Base-by-base conservation (phyloP, 2,888 invertebrate genomes). In the Leptinotarsa rubiginosa region DNA sequence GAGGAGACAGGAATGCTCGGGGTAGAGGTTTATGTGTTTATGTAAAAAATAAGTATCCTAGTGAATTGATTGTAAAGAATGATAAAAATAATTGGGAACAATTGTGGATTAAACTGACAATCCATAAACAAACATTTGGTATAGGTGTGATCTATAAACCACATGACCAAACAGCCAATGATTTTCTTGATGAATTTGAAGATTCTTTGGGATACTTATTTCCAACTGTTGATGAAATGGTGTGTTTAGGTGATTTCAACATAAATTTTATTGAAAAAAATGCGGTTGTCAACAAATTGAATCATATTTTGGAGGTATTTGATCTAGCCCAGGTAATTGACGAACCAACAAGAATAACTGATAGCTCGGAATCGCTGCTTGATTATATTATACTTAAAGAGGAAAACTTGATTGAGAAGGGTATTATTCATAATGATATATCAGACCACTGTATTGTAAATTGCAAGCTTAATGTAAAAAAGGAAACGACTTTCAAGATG, bases 101-200 rank as follows among this genome's bases (percentile, higher is more conserved):
- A 54, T 54, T 54, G 20, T 54, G 54, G 20, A 54, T 54, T 54
- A 54, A 67, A 67, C 50, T 67, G 20, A 47, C 20, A 50, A 20
- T 67, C 4, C 18, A 50, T 67, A 67, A 67, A 67, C 49, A 50
- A 50, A 22, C 18, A 67, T 50, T 25, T 50, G 67, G 22, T 18
- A 22, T 67, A 20, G 52, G 52, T 22, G 67, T 67, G 22, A 49
- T 67, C 15, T 50, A 67, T 22, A 67, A 67, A 50, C 67, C 18
- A 22, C 67, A 49, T 49, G 49, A 49, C 49, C 49, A 49, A 49
- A 49, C 15, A 12, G 49, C 18, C 41, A 56, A 41, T 69, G 52
- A 18, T 20, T 67, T 67, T 20, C 50, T 67, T 13, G 52, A 67
- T 67, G 20, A 67, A 67, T 67, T 67, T 67, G 67, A 67, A 67